Conservation (phyloP, 2,888 invertebrate genomes). For the Plagodis pulveraria region DNA sequence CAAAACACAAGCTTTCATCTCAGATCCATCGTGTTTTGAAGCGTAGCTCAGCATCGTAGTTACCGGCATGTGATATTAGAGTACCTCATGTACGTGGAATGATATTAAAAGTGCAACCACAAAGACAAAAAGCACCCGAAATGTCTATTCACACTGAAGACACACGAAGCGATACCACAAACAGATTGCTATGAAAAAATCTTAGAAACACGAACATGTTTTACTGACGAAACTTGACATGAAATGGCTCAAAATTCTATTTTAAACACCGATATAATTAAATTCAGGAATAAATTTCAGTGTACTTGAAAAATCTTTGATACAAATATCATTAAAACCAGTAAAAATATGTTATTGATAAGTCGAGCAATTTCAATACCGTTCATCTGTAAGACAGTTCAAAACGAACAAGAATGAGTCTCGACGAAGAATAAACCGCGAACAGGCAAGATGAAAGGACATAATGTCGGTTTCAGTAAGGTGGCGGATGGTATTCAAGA, state of each 20-base stretch:
- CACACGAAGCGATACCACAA: conserved; percentile 6
- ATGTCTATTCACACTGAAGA: conserved; percentile 16
- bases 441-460: not conserved
- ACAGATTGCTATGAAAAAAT: conserved; percentile 3
- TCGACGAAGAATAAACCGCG: not conserved
- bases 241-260: conserved; percentile 3
- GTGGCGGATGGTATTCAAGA: not conserved
- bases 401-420: conserved; percentile 8
- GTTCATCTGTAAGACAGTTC: conserved; percentile 3
- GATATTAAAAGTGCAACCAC: conserved; percentile 1
- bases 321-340: no score
- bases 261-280: no score
- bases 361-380: not conserved
- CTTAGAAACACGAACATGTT: not conserved
- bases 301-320: no score
- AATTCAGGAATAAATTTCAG: no score
- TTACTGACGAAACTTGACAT: not conserved
- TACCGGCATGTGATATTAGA: not conserved
- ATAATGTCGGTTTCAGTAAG: not conserved
- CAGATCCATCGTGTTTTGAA: not conserved
- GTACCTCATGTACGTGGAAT: not conserved
- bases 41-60: not conserved
- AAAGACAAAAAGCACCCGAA: conserved; percentile 8
- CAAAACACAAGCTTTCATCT: no score
- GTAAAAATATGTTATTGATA: no score